Evolutionary conservation across 2,113 vertebrate genomes (phyloP).

Genomic region (Engraulis encrasicolus): DNA sequence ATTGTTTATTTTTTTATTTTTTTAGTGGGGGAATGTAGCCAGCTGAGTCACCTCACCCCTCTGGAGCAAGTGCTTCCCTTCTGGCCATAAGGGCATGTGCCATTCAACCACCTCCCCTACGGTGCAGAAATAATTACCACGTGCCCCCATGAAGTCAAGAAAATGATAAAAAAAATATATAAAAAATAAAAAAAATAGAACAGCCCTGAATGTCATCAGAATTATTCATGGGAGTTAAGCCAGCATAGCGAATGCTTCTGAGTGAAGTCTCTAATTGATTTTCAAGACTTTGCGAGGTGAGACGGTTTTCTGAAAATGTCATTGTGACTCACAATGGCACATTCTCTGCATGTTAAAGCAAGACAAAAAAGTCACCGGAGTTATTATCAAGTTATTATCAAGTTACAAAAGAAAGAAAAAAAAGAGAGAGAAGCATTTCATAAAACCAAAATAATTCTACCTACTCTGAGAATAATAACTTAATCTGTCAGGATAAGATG

Average conservation of each 20-base stretch:
- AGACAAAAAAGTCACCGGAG: background rate
- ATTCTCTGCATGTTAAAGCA: slow-evolving; percentile 6
- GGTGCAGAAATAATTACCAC: background rate
- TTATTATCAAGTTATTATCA: background rate
- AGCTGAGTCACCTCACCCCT: slow-evolving; percentile 16
- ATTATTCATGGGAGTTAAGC: slow-evolving; percentile 15
- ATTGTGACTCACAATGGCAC: slow-evolving; percentile 1
- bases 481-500: background rate
- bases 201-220: slow-evolving; percentile 31
- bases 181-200: slow-evolving; percentile 17
- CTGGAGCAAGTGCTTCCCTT: background rate
- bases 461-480: background rate
- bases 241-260: background rate
- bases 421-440: background rate
- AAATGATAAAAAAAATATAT: no score
- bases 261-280: slow-evolving; percentile 14
- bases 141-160: slow-evolving; percentile 1
- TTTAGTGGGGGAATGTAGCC: no score
- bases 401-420: background rate
- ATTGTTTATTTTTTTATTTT: no score
- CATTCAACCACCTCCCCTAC: slow-evolving; percentile 11
- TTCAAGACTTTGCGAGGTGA: slow-evolving; percentile 6
- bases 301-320: background rate
- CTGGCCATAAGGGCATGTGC: slow-evolving; percentile 25
- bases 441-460: no score